Conservation (phyloP, 2,888 invertebrate species). For the Drosophila multiciliata region DNA sequence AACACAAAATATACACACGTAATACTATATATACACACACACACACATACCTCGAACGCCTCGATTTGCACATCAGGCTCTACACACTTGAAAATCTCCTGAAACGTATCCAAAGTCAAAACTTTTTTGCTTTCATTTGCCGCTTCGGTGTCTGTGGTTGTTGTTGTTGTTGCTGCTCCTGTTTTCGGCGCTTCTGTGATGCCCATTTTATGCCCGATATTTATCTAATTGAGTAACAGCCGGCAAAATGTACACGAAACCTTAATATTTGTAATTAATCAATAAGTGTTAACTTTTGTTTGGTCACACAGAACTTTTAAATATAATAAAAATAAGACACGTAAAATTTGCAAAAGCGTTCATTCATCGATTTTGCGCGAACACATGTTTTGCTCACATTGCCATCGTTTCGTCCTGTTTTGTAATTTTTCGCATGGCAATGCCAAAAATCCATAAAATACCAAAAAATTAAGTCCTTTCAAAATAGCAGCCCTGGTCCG, state of each 20-base stretch:
- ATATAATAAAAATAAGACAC: constrained; percentile 23
- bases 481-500: constrained; percentile 27
- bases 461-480: constrained; percentile 27
- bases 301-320: constrained; percentile 15
- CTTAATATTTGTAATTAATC: constrained; percentile 5
- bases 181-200: constrained; percentile 76
- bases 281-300: constrained; percentile 36
- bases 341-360: constrained; percentile 33
- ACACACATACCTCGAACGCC: constrained; percentile 86
- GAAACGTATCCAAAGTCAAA: constrained; percentile 86
- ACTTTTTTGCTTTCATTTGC: constrained; percentile 57
- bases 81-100: constrained; percentile 86
- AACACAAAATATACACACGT: constrained; percentile 9
- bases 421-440: constrained; percentile 40
- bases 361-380: constrained; percentile 76
- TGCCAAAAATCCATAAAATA: constrained; percentile 25
- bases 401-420: constrained; percentile 28
- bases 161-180: constrained; percentile 49
- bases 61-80: constrained; percentile 87
- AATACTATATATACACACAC: background rate
- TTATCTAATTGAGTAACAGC: constrained; percentile 10
- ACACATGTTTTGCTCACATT: constrained; percentile 60
- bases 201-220: constrained; percentile 65
- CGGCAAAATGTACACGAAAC: background rate
- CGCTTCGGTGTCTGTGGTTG: constrained; percentile 59